phyloP scores from a whole-genome alignment of 1,140 invertebrate genomes.

The Trissolcus basalis region DNA sequence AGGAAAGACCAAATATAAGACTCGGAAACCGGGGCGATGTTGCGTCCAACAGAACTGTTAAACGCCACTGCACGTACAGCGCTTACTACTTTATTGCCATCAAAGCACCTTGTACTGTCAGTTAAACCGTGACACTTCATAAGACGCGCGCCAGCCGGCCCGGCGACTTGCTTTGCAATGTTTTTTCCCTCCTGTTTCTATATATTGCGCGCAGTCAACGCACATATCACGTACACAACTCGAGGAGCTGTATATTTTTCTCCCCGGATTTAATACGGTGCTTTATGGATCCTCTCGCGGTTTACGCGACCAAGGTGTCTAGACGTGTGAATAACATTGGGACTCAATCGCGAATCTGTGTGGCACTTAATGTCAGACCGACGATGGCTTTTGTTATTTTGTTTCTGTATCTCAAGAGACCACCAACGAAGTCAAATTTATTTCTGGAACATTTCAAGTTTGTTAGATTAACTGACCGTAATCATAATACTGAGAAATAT shows the following conservation, averaged over 20 bases:
- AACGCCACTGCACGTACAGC: slow-evolving; percentile 42
- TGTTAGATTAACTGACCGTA: slow-evolving; percentile 14
- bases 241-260: slow-evolving; percentile 31
- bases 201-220: slow-evolving; percentile 28
- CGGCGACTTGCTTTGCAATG: slow-evolving; percentile 43
- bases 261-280: slow-evolving; percentile 48
- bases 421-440: slow-evolving; percentile 38
- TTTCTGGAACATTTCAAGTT: slow-evolving; percentile 8
- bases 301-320: slow-evolving; percentile 46
- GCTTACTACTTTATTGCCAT: slow-evolving; percentile 59
- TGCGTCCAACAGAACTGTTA: slow-evolving; percentile 38
- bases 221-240: neutral
- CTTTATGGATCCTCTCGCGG: slow-evolving; percentile 52
- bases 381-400: slow-evolving; percentile 44
- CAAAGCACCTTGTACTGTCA: slow-evolving; percentile 60
- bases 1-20: slow-evolving; percentile 13
- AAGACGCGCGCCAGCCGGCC: slow-evolving; percentile 35
- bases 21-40: slow-evolving; percentile 12
- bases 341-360: slow-evolving; percentile 29
- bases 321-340: slow-evolving; percentile 42
- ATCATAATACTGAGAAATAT: too few species aligned
- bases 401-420: slow-evolving; percentile 39
- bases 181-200: slow-evolving; percentile 32
- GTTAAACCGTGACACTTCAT: slow-evolving; percentile 57
- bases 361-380: slow-evolving; percentile 18